Conservation (phyloP, 2,113 vertebrate genomes). For the Gymnorhina tibicen region DNA sequence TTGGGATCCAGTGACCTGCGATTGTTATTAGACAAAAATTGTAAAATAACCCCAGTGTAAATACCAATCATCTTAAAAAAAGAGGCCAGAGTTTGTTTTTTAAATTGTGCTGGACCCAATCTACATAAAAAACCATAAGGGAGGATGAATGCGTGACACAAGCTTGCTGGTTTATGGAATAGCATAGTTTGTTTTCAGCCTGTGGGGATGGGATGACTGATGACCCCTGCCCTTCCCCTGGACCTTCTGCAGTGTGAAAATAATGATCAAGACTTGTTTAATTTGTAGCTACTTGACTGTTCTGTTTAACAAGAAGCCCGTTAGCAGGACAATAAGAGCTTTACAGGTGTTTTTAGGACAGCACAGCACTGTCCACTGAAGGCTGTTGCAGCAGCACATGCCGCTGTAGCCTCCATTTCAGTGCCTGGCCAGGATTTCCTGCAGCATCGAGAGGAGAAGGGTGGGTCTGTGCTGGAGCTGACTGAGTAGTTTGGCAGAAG, state of each 20-base stretch:
- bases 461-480: not conserved
- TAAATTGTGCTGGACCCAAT: not conserved
- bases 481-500: not conserved
- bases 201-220: not conserved
- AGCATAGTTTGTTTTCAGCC: not conserved
- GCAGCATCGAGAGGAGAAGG: not conserved
- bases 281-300: not conserved
- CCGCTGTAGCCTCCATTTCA: accelerated
- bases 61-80: not conserved
- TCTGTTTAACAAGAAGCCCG: not conserved
- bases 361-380: not conserved
- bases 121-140: not conserved
- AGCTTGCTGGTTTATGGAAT: not conserved
- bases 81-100: not conserved
- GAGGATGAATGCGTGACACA: not conserved
- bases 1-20: not conserved
- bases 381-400: not conserved
- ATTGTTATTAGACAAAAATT: not conserved
- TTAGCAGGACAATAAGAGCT: not conserved
- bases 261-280: not conserved
- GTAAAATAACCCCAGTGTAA: not conserved
- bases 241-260: not conserved
- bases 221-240: not conserved
- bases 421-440: not conserved
- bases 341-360: not conserved